Base-by-base conservation (phyloP, 2,113 vertebrate genomes). In the Solea senegalensis region DNA sequence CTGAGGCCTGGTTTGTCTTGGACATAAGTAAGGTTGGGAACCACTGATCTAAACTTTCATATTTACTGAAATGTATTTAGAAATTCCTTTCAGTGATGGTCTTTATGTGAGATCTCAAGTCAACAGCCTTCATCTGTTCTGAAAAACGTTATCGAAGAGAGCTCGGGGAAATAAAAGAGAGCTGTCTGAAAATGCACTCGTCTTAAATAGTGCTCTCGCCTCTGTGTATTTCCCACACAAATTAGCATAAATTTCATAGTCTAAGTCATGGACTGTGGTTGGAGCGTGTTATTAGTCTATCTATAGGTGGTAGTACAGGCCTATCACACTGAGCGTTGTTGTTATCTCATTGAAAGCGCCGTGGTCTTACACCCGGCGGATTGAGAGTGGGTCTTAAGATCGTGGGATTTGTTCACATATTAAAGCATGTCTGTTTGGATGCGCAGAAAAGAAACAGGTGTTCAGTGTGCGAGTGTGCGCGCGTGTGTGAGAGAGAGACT, bases 221-320 rank as follows among this genome's bases (percentile, higher is more conserved):
- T 74, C 84, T 52, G 70, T 73, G 74, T 89, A 85, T 91, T 91
- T 91, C 88, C 88, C 89, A 89, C 90, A 88, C 84, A 85, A 76
- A 92, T 92, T 92, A 81, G 87, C 90, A 92, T 92, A 90, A 78
- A 92, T 92, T 91, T 92, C 90, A 92, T 89, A 89, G 89, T 90
- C 86, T 83, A 84, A 89, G 74, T 86, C 82, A 83, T 69, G 72
- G 83, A 68, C 85, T 69, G 75, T 67, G 84, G 81, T 68, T 76
- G 80, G 74, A 87, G 84, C 72, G 64, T 85, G 89, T 85, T 90
- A 86, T 89, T 86, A 87, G 86, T 76, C 78, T 72, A 72, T 88
- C 75, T 80, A 80, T 80, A 69, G 76, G 81, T 86, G 69, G 80
- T 79, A 69, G 77, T 79, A 76, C 84, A 85, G 87, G 77, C 69